Base-by-base conservation (phyloP, 1,140 invertebrate genomes). In the Metaphire vulgaris region DNA sequence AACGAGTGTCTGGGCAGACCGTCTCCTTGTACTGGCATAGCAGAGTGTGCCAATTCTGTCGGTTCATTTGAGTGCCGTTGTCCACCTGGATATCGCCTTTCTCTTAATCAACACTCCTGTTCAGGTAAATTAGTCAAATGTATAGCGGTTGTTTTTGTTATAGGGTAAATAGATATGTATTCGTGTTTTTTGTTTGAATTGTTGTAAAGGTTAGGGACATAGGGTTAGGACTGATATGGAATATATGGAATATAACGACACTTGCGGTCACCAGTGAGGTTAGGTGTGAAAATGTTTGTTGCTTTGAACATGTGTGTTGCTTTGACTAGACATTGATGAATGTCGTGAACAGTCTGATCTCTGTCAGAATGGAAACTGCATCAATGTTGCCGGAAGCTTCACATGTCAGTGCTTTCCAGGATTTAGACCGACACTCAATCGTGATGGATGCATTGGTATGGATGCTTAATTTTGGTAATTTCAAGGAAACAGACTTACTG, bases 331-430 rank as follows among this genome's bases (percentile, higher is more conserved):
- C 83, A 85, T 94, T 70, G 92, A 95, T 86, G 93, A 95, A 85
- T 95, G 93, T 83, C 86, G 88, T 12, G 91, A 90, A 2, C 89
- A 90, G 15, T 88, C 90, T 76, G 92, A 93, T 82, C 89, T 92
- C 1, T 95, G 93, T 86, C 89, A 91, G 80, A 92, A 85, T 34
- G 94, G 85, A 28, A 77, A 81, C 14, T 86, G 85, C 78, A 68
- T 80, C 33, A 85, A 85, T 73, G 66, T 83, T 1, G 78, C 81
- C 1, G 85, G 92, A 16, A 89, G 89, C 79, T 92, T 90, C 83
- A 89, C 90, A 79, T 98, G 96, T 84, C 93, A 92, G 86, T 98
- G 92, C 88, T 91, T 91, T 15, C 89, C 90, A 76, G 93, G 92
- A 16, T 97, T 95, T 85, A 89, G 91, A 76, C 80, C 85, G 26